phyloP scores from a whole-genome alignment of 2,113 vertebrate species.

The Halcyon malimbica region DNA sequence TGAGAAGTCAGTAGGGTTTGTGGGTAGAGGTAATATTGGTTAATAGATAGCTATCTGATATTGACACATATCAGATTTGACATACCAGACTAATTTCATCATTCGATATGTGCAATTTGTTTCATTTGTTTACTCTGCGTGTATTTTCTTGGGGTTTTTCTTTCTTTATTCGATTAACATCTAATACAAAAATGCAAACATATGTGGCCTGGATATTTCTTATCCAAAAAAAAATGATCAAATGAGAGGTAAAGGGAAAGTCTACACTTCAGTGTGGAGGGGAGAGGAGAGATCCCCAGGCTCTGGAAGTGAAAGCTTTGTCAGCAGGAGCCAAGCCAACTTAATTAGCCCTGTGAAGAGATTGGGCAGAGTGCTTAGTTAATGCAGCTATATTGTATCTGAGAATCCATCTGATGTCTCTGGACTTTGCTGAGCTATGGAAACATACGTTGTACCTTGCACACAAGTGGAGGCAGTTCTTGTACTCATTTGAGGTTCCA shows the following conservation, averaged over 20 bases:
- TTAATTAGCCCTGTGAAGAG: constrained; percentile 15
- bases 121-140: neutral
- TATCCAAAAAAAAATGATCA: neutral
- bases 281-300: neutral
- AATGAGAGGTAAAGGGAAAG: neutral
- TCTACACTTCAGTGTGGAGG: neutral
- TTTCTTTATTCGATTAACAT: neutral
- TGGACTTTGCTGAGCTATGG: neutral
- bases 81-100: neutral
- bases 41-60: neutral
- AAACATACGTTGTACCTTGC: neutral
- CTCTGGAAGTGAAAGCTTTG: neutral
- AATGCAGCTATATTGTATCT: neutral
- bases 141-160: neutral
- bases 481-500: neutral
- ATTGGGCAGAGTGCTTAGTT: neutral
- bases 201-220: neutral
- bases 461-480: neutral
- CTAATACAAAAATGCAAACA: neutral
- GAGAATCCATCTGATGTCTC: neutral
- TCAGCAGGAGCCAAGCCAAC: constrained; percentile 6
- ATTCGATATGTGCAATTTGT: neutral
- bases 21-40: neutral
- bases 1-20: neutral
- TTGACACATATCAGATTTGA: neutral